These are phyloP conservation scores for Oceanodroma tethys DNA, from an alignment of 2,113 vertebrate species.

Conservation along the genomic window DNA sequence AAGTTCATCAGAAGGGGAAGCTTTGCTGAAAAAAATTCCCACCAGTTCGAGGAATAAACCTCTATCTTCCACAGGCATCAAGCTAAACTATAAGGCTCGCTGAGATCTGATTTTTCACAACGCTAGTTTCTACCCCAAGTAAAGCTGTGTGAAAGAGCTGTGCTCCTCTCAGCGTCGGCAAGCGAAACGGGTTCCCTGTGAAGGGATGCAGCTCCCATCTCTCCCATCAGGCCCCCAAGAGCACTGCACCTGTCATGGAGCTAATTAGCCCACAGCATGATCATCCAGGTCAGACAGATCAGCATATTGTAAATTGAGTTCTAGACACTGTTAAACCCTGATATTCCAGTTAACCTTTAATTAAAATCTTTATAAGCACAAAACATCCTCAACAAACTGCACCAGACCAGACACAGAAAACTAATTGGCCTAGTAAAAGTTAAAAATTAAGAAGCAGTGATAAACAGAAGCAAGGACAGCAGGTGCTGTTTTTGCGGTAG, in stretches of 20 bases:
- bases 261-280: neutral
- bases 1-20: neutral
- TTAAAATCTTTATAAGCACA: neutral
- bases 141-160: neutral
- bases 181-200: neutral
- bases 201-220: rapidly evolving
- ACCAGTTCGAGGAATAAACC: rapidly evolving
- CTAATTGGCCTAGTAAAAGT: neutral
- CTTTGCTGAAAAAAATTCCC: neutral
- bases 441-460: neutral
- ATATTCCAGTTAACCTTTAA: neutral
- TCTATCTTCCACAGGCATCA: neutral
- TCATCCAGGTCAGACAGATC: neutral
- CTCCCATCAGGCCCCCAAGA: neutral
- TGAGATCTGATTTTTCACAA: neutral
- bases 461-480: neutral
- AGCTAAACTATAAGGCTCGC: neutral
- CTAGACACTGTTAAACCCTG: neutral
- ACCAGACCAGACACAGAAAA: neutral
- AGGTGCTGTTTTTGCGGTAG: neutral
- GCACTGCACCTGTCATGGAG: neutral
- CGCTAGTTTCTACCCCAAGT: neutral
- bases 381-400: neutral
- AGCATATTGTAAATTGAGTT: neutral
- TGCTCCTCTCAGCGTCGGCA: rapidly evolving